These are phyloP conservation scores for Neotragus pygmaeus DNA, from an alignment of 2,113 vertebrate species.

Conservation along the genomic window DNA sequence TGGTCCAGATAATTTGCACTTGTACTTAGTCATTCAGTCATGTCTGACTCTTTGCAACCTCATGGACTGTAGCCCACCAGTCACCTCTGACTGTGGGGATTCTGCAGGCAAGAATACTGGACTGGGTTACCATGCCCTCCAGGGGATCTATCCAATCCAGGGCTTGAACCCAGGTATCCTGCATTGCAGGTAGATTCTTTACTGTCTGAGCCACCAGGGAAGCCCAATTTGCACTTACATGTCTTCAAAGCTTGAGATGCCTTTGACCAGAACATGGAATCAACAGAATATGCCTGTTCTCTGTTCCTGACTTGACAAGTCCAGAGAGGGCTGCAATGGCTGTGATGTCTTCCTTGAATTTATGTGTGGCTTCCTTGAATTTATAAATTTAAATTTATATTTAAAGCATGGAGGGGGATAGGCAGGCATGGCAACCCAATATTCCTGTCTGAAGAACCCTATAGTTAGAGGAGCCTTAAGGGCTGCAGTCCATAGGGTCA, in stretches of 20 bases:
- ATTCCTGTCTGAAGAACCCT: not conserved
- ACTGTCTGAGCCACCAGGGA: not conserved
- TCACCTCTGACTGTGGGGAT: not conserved
- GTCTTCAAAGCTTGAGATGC: not conserved
- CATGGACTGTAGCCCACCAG: not conserved
- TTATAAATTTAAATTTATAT: not conserved
- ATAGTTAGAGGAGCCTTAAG: not conserved
- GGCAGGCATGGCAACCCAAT: not conserved
- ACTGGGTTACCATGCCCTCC: not conserved
- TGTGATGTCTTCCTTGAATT: not conserved
- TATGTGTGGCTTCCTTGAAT: not conserved
- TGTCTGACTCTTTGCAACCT: not conserved
- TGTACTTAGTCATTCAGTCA: not conserved
- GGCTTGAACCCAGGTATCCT: not conserved
- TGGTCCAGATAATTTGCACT: not conserved
- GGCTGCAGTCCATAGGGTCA: not conserved
- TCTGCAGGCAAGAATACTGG: not conserved
- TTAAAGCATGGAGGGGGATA: not conserved
- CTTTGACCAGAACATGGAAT: not conserved
- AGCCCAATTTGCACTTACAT: not conserved
- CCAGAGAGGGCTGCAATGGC: not conserved
- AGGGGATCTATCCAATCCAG: not conserved
- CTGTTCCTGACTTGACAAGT: not conserved
- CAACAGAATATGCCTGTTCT: rapidly evolving
- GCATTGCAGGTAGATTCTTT: not conserved